phyloP scores from a whole-genome alignment of 2,797 vertebrate species.

The Channallabes apus region DNA sequence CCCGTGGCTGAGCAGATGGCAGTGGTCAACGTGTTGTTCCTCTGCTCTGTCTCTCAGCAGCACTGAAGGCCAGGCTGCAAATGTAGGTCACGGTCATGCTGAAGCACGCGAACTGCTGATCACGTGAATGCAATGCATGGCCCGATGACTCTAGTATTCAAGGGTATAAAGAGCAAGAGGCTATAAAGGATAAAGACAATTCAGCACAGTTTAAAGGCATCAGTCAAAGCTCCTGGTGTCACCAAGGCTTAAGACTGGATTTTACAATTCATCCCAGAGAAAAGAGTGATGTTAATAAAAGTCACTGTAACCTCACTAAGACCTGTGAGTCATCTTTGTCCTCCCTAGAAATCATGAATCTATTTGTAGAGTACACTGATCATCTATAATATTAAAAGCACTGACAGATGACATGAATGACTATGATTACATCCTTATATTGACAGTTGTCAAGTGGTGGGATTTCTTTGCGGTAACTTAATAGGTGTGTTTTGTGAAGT shows the following conservation, averaged over 20 bases:
- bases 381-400: too few species aligned
- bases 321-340: neutral
- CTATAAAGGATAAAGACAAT: neutral
- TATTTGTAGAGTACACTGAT: neutral
- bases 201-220: neutral
- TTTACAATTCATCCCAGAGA: neutral
- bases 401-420: too few species aligned
- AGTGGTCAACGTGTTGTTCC: conserved; percentile 26
- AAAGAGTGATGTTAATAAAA: conserved; percentile 3
- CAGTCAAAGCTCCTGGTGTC: neutral
- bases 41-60: conserved; percentile 14
- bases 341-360: neutral
- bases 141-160: neutral
- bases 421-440: too few species aligned
- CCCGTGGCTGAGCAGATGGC: conserved; percentile 46
- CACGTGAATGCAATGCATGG: conserved; percentile 12
- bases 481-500: too few species aligned
- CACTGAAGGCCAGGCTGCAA: conserved; percentile 40
- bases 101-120: neutral
- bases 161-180: neutral
- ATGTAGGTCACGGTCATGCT: conserved; percentile 44
- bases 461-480: too few species aligned
- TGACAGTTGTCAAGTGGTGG: too few species aligned
- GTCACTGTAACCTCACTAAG: neutral
- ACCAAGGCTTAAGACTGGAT: neutral